Conservation (phyloP, 2,113 vertebrate species). For the Erinaceus europaeus region DNA sequence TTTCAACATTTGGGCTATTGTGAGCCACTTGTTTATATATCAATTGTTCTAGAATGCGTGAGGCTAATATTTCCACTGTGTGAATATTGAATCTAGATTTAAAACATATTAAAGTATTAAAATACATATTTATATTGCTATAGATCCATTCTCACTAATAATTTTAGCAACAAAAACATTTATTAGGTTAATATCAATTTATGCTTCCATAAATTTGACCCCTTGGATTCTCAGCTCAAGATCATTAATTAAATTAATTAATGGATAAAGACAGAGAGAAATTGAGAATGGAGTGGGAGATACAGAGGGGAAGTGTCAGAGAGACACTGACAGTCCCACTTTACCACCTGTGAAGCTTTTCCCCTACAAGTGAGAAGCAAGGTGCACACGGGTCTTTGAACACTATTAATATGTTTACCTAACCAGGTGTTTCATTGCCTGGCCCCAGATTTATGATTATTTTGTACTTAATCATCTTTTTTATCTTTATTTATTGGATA, state of each 20-base stretch:
- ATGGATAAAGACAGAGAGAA: too few species aligned
- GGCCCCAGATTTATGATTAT: too few species aligned
- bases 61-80: constrained; percentile 28
- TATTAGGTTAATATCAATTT: neutral
- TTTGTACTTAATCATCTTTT: too few species aligned
- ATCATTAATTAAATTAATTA: neutral
- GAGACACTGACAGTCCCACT: too few species aligned
- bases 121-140: neutral
- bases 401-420: too few species aligned
- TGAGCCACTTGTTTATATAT: neutral
- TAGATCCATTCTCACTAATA: neutral
- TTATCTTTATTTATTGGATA: too few species aligned
- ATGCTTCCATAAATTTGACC: neutral
- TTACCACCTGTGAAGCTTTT: too few species aligned
- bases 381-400: too few species aligned
- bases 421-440: too few species aligned
- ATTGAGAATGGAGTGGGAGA: too few species aligned
- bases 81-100: constrained; percentile 52
- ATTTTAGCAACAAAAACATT: neutral
- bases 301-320: too few species aligned
- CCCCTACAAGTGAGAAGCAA: too few species aligned
- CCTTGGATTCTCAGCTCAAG: neutral
- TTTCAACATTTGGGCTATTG: neutral
- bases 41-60: neutral
- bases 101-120: neutral